These are phyloP conservation scores for Oriolus oriolus DNA, from an alignment of 2,113 vertebrate genomes.

Conservation along the genomic window DNA sequence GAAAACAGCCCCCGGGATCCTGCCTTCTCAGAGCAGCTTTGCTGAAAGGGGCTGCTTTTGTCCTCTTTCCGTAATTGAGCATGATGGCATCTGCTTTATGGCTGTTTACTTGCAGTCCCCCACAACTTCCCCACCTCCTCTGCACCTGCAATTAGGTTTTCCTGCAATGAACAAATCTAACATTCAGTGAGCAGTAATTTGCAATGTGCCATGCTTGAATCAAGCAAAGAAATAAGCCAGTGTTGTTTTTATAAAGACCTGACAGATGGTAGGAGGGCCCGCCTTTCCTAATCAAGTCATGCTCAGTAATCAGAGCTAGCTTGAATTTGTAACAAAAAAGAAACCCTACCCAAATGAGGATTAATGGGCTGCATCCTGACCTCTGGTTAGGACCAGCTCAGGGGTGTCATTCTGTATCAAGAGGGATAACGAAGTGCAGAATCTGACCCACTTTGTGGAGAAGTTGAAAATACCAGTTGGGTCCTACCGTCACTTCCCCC, in stretches of 20 bases:
- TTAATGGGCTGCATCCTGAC: background rate
- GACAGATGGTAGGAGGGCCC: conserved; percentile 48
- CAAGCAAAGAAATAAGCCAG: conserved; percentile 20
- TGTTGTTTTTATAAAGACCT: conserved; percentile 6
- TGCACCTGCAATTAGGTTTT: conserved; percentile 42
- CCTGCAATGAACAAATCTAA: background rate
- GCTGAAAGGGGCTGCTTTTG: conserved; percentile 1
- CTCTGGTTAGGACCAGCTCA: background rate
- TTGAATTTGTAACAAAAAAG: background rate
- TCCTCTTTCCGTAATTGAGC: background rate
- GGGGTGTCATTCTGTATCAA: background rate
- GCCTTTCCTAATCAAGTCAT: conserved; percentile 56
- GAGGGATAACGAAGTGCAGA: background rate
- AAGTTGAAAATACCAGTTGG: background rate
- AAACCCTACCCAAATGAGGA: background rate
- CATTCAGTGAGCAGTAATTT: conserved; percentile 1
- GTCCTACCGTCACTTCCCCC: background rate
- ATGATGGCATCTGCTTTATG: background rate
- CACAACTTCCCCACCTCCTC: conserved; percentile 6
- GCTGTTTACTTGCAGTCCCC: conserved; percentile 3
- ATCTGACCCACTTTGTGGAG: background rate
- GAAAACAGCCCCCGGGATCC: conserved; percentile 6
- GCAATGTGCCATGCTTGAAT: conserved; percentile 1
- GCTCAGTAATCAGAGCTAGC: conserved; percentile 26
- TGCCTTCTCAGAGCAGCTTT: background rate